Conservation (phyloP, 2,113 vertebrate species). For the Lepus americanus region DNA sequence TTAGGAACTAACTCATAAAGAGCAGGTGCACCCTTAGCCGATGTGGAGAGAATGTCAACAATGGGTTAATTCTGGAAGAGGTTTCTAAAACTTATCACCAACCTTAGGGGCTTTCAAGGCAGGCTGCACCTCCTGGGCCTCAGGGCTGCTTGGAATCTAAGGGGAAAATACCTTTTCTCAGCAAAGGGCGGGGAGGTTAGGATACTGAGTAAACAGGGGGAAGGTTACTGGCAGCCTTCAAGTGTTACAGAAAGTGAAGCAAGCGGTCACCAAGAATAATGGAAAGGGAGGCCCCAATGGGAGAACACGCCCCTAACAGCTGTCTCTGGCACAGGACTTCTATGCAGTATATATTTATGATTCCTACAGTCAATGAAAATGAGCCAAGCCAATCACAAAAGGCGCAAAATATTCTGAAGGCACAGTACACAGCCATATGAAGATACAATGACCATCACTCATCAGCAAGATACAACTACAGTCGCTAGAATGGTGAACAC, state of each 20-base stretch:
- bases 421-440: not conserved
- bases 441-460: not conserved
- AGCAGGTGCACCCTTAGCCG: not conserved
- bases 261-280: not conserved
- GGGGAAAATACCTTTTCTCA: not conserved
- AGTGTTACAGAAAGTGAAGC: not conserved
- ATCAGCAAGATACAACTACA: not conserved
- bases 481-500: not conserved
- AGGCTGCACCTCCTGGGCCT: not conserved
- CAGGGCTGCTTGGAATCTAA: not conserved
- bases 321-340: not conserved
- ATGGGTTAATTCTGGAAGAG: not conserved
- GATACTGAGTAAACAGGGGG: not conserved
- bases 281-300: not conserved
- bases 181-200: not conserved
- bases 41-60: not conserved
- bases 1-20: not conserved
- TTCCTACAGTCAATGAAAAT: not conserved
- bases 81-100: not conserved
- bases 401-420: not conserved
- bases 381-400: not conserved
- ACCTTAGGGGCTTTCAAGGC: not conserved
- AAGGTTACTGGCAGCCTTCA: not conserved
- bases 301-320: not conserved
- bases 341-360: not conserved